Percentiles rank a stretch among this genome's conserved stretches.
Evolutionary conservation across 2,797 vertebrate species (phyloP).

Genomic region (Sebastes trivittatus): DNA sequence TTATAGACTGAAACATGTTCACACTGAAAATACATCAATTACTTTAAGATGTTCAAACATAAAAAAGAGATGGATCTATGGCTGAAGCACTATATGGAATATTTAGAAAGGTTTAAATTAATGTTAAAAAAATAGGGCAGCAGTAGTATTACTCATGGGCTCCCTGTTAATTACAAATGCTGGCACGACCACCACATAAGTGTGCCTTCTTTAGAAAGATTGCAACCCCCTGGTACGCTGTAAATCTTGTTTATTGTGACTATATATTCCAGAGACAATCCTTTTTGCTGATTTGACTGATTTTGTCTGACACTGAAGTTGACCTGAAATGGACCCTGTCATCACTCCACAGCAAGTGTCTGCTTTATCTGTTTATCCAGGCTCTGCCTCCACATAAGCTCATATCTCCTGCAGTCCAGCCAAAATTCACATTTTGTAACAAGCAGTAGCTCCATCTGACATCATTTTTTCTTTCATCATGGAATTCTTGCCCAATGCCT

Average conservation of each 20-base stretch:
- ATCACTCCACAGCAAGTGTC: not conserved
- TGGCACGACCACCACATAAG: not conserved
- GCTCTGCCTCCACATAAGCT: not conserved
- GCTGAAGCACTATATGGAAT: not conserved
- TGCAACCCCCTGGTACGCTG: not conserved
- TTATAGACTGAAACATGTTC: not conserved
- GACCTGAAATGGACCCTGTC: constrained; percentile 4
- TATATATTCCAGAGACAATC: not conserved
- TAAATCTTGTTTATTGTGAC: not conserved
- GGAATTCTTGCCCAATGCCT: not conserved
- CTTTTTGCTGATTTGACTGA: not conserved
- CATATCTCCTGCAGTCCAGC: not conserved
- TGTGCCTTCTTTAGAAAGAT: not conserved
- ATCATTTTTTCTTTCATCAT: not conserved
- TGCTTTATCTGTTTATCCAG: constrained; percentile 11
- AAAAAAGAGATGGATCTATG: not conserved
- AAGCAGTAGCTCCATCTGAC: not conserved
- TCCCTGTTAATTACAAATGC: not conserved
- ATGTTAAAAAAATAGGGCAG: not conserved
- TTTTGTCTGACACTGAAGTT: not conserved
- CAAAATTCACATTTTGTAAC: constrained; percentile 33
- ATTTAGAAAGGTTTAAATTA: not conserved
- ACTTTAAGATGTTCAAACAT: not conserved
- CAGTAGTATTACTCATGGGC: not conserved
- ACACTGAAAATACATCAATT: not conserved